Evolutionary conservation across 2,888 invertebrate genomes (phyloP).

Genomic region (Polydrusus pterygomalis): DNA sequence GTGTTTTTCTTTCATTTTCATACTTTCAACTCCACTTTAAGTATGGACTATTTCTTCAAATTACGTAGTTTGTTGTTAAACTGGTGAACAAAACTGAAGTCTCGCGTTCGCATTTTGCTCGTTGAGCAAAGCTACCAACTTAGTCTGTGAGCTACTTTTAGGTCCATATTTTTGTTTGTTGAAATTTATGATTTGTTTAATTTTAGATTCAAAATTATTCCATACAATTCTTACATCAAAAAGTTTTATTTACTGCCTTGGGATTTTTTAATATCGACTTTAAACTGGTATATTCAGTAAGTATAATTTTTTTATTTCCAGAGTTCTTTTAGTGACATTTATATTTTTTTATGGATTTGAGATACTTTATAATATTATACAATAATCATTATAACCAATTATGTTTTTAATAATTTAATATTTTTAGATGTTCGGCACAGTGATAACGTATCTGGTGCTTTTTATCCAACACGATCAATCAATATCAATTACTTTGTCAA

Average conservation of each 20-base stretch:
- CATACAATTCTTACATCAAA: slow-evolving; percentile 36
- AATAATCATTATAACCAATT: background rate
- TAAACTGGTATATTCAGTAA: slow-evolving; percentile 18
- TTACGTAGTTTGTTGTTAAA: no score
- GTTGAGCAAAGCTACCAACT: no score
- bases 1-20: no score
- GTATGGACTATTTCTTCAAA: no score
- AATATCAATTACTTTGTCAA: background rate
- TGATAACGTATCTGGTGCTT: slow-evolving; percentile 34
- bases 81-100: no score
- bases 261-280: slow-evolving; percentile 37
- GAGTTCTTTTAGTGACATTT: background rate
- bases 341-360: background rate
- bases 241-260: slow-evolving; percentile 32
- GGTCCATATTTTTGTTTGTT: no score
- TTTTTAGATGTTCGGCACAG: slow-evolving; percentile 29
- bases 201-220: slow-evolving; percentile 35
- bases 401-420: background rate
- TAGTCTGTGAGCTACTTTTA: no score
- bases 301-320: background rate
- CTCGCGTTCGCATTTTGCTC: no score
- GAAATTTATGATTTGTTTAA: no score
- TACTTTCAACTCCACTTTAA: no score
- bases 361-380: background rate
- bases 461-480: slow-evolving; percentile 40